Base-by-base conservation (phyloP, 2,888 invertebrate species). In the Cordilura impudica region DNA sequence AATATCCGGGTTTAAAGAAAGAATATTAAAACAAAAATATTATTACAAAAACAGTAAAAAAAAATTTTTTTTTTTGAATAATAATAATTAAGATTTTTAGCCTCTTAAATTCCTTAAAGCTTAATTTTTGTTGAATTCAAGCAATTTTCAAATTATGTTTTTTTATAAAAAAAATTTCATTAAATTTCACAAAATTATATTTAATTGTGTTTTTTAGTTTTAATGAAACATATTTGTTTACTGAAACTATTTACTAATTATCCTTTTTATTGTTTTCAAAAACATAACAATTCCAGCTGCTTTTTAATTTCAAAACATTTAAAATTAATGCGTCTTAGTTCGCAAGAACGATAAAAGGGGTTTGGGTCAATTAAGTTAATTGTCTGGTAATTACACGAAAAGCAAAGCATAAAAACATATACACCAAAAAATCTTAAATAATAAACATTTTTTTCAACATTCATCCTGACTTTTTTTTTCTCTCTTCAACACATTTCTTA, bases 321-420 rank as follows among this genome's bases (percentile, higher is more conserved):
- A 39, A 39, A 4, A 12, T 39, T 39, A 39, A 39, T 39, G 35
- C n/a, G 35, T 39, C 4, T n/a, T 39, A 39, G 2, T 39, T 39
- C 35, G n/a, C 35, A 39, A 39, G 35, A 39, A 39, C 4, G 35
- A 12, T 39, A 39, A 39, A n/a, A 45, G 39, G 53, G 39, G 31
- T 49, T 87, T 54, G 39, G 61, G 63, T 88, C 88, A 88, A 88
- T 88, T 88, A 88, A 88, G 84, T 87, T 88, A 88, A 88, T 88
- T 87, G 88, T 87, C 86, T 86, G 87, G 87, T 88, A 88, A 88
- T 88, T 88, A 88, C 83, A 71, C n/a, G 18, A 61, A 61, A 60
- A 49, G n/a, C 53, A 49, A 67, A 43, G 70, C 31, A 58, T 35
- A 56, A 18, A 8, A 35, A 21, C 16, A 51, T 35, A 10, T 18